Evolutionary conservation across 2,113 vertebrate species (phyloP), one percentile per base, ranked within the genome.

Genomic region (Syrmaticus mikado): DNA sequence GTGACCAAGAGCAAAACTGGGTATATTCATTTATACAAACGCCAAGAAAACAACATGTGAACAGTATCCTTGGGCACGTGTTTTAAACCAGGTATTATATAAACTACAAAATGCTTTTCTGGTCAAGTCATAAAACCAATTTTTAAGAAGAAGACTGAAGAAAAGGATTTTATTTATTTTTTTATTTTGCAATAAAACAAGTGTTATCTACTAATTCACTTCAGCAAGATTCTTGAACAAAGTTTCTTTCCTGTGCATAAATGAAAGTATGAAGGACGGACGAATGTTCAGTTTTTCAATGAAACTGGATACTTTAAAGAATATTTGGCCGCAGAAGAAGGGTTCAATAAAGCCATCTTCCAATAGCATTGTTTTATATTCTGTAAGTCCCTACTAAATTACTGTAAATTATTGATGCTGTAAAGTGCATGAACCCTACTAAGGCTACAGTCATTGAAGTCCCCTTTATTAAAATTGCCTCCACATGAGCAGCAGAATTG

Each of bases 81-180:
- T n/a, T 91, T 81, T 61, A 77, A 88, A 85, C 18, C 6, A 89
- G 38, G 7, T 60, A 36, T 28, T 66, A 57, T 2, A 4, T 38
- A 53, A 85, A 89, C 66, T 93, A 91, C 71, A 62, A 82, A 85
- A 71, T 21, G 24, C 20, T 67, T 81, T 71, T 40, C 68, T 78
- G 8, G 48, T 86, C 48, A 57, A 21, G 24, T 34, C 48, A 38
- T n/a, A 48, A 45, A 3, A 57, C 18, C 36, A 57, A 34, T 64
- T 86, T 81, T 81, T 74, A 57, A 48, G 72, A 62, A 90, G 60
- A 36, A 61, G 40, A 34, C 36, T 61, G 77, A 64, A 79, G 43
- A 83, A 14, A 34, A 90, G 81, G 41, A 88, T 84, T 16, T 38
- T 4, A 41, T 86, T 58, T 61, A 30, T 41, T 73, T 28, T 81